Base-by-base conservation (phyloP, 2,797 vertebrate genomes). In the Harpagifer antarcticus region DNA sequence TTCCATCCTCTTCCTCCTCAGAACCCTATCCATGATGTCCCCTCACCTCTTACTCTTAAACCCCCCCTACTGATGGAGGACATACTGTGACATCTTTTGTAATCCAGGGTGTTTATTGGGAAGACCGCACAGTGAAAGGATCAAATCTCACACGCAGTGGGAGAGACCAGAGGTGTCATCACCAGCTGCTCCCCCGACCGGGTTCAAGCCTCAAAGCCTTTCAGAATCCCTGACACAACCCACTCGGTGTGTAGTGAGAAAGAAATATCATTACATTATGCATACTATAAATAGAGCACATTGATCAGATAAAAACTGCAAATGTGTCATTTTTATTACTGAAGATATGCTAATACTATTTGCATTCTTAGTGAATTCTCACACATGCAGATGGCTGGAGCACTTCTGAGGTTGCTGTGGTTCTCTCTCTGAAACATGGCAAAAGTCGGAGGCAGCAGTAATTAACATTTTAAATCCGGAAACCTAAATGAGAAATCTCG, bases 1-100 rank as follows among this genome's bases (percentile, higher is more conserved):
- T 47, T 71, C 37, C 59, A 27, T 68, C 60, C 16, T 63, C 72
- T 9, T 59, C 54, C 59, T 74, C 61, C 59, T 33, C 45, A 53
- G 69, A 49, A 52, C 58, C 64, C 73, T 66, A 56, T 62, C 31
- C 59, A 53, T 3, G 7, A 20, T 57, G 67, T 85, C 59, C 49
- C 70, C 72, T 74, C 81, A 73, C 76, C 56, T 77, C 58, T 69
- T 44, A 71, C 72, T 19, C 55, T 56, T 53, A 59, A 67, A 74
- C 74, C 42, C 44, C 50, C 33, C 81, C 72, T 62, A 44, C 62
- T 59, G 54, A 63, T 71, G 48, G 54, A 55, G 40, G 77, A 67
- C 56, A 65, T 1, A 55, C 48, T 68, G 72, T 27, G 65, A 52
- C 57, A 33, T 68, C 47, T 63, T 78, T 76, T 81, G 40, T 50